phyloP scores from a whole-genome alignment of 2,797 vertebrate species.

The Chelon labrosus region DNA sequence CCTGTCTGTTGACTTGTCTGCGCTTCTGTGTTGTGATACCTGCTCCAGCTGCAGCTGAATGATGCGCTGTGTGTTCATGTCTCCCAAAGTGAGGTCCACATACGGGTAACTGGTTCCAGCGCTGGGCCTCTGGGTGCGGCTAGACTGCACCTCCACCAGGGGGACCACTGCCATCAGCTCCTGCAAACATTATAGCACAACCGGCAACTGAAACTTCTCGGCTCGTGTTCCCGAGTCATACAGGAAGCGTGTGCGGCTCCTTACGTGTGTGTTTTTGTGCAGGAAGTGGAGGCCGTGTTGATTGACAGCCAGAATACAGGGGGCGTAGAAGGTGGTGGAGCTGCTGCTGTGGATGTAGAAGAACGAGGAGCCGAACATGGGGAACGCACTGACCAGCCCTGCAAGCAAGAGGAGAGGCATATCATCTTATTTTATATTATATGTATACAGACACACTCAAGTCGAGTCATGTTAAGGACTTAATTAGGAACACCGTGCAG shows the following conservation, averaged over 20 bases:
- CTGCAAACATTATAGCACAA: conserved; percentile 69
- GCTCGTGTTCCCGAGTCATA: conserved; percentile 38
- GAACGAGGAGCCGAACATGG: conserved; percentile 97
- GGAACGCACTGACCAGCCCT: conserved; percentile 94
- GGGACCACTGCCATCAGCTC: conserved; percentile 89
- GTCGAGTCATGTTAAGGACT: background rate
- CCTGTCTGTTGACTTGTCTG: background rate
- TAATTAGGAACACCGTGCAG: background rate
- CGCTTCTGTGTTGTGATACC: conserved; percentile 71
- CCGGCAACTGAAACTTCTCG: conserved; percentile 13
- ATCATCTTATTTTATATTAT: background rate
- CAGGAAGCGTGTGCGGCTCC: conserved; percentile 39
- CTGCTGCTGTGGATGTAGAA: conserved; percentile 99
- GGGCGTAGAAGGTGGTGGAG: conserved; percentile 88
- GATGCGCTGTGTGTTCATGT: conserved; percentile 86
- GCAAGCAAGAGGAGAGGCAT: conserved; percentile 6
- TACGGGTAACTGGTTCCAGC: conserved; percentile 93
- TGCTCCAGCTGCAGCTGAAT: conserved; percentile 96
- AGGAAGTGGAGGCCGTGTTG: conserved; percentile 97
- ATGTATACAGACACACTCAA: background rate
- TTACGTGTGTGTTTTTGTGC: conserved; percentile 93
- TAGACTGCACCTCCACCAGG: conserved; percentile 93
- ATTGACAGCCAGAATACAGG: conserved; percentile 95
- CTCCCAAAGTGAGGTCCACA: conserved; percentile 92
- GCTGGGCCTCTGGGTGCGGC: conserved; percentile 89